Percentiles rank a stretch among this genome's conserved stretches.
phyloP scores from a whole-genome alignment of 1,140 invertebrate species.

The Aphelenchoides fujianensis region DNA sequence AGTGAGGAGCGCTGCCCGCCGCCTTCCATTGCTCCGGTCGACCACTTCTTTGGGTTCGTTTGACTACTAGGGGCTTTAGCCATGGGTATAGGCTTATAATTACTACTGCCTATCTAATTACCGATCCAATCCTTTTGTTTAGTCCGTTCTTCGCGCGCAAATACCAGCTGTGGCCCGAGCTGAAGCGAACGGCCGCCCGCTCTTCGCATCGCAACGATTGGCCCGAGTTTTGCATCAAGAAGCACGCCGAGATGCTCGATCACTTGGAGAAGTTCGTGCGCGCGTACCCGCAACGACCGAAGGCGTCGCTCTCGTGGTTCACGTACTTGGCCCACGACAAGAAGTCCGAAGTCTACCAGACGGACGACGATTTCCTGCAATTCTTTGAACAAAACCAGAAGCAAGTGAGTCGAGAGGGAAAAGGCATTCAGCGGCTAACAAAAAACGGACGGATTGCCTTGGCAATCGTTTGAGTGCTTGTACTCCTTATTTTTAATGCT shows the following conservation, averaged over 20 bases:
- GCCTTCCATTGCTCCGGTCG: neutral
- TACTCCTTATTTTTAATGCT: too few relatives aligned
- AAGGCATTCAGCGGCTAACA: too few relatives aligned
- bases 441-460: too few relatives aligned
- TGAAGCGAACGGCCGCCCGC: neutral
- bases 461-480: too few relatives aligned
- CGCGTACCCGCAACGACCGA: neutral
- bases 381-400: constrained; percentile 7
- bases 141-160: neutral
- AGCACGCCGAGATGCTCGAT: neutral
- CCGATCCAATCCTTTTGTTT: neutral
- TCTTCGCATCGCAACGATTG: neutral
- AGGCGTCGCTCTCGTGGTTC: neutral
- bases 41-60: neutral
- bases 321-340: constrained; percentile 5
- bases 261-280: neutral
- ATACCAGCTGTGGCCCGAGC: neutral
- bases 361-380: neutral
- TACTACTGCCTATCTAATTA: neutral
- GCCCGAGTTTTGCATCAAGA: neutral
- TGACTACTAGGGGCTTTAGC: too few relatives aligned
- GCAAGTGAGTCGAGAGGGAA: neutral
- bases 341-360: neutral
- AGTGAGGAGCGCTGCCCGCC: neutral
- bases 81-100: neutral